Evolutionary conservation across 2,797 vertebrate genomes (phyloP), one percentile per base, ranked within the genome.

Genomic region (Schizothorax lantsangensis): DNA sequence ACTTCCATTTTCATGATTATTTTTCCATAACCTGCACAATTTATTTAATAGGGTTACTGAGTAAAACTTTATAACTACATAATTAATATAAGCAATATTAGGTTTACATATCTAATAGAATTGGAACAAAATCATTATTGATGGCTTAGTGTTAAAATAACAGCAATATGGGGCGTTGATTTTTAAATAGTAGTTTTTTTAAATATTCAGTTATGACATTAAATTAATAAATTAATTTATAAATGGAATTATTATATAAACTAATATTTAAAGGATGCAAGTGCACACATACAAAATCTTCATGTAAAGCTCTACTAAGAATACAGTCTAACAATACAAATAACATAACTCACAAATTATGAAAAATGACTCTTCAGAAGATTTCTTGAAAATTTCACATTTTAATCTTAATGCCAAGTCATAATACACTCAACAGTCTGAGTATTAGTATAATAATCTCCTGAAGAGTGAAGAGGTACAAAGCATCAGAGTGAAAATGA

Each of bases 361-460:
- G 10, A 79, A 64, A n/a, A 23, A 71, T 36, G 0, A n/a, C 69
- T 85, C 38, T 85, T 11, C 23, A 77, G 40, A n/a, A 88, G 36
- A 81, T 69, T 66, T 74, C 6, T 8, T 47, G 23, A 72, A 45
- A 73, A 73, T 38, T 4, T 38, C 21, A 57, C 21, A 14, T 62
- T 26, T 43, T 43, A 81, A 19, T 72, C 9, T 72, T 82, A 72
- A 82, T 21, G 8, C 52, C 68, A 72, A 83, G 72, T 72, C n/a
- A 54, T 38, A n/a, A 49, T 17, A 26, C 11, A 26, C 33, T 82
- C 21, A 1, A 33, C 12, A 38, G 30, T n/a, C 47, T 49, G 79
- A 36, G 26, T 5, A 36, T 11, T 10, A 54, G 6, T 71, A 23
- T 40, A 38, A n/a, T 52, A 40, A 72, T 82, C 33, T 72, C 66